Conservation (phyloP, 2,888 invertebrate species). For the Onthophagus sagittarius region DNA sequence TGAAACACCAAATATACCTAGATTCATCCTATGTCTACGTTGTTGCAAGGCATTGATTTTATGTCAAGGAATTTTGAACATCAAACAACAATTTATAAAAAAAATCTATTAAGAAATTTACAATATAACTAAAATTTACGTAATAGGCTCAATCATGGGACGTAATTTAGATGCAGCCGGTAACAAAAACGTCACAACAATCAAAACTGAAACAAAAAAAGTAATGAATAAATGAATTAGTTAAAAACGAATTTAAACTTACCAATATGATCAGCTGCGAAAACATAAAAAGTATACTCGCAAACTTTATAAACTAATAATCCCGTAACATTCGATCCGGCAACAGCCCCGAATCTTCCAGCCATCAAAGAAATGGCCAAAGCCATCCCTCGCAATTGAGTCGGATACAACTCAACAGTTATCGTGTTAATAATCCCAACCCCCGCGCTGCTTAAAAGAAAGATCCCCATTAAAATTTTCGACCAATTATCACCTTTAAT, state of each 20-base stretch:
- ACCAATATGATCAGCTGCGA: constrained; percentile 42
- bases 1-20: too few relatives aligned
- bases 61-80: too few relatives aligned
- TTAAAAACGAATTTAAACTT: constrained; percentile 27
- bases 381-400: constrained; percentile 51
- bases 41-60: too few relatives aligned
- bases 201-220: constrained; percentile 31
- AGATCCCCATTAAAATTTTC: constrained; percentile 40
- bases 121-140: too few relatives aligned
- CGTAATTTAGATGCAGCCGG: constrained; percentile 28
- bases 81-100: too few relatives aligned
- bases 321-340: constrained; percentile 50
- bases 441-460: constrained; percentile 40
- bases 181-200: constrained; percentile 33
- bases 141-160: constrained; percentile 30
- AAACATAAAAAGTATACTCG: constrained; percentile 47
- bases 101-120: too few relatives aligned
- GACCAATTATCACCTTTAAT: constrained; percentile 32
- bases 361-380: constrained; percentile 53
- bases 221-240: neutral
- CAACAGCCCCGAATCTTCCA: constrained; percentile 51
- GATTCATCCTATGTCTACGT: too few relatives aligned
- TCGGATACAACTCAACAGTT: constrained; percentile 47
- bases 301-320: constrained; percentile 49
- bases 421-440: constrained; percentile 44